Base-by-base conservation (phyloP, 2,113 vertebrate genomes). In the Lontra canadensis region DNA sequence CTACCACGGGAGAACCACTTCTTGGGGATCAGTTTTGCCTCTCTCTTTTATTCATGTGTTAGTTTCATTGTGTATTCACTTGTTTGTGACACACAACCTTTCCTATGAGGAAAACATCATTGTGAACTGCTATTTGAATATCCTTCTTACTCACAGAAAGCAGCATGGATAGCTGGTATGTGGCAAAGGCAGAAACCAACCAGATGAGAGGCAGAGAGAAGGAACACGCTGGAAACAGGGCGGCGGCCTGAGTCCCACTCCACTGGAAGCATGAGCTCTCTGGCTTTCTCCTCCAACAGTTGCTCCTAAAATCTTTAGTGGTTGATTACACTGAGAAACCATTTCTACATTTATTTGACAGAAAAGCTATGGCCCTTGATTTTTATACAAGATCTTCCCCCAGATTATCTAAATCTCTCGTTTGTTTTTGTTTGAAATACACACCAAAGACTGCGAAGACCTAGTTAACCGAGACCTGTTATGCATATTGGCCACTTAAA, bases 401-500 rank as follows among this genome's bases (percentile, higher is more conserved):
- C 11, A 93, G 73, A 34, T 92, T 69, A 81, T 92, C n/a, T 69
- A 73, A 74, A 65, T 78, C 21, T 90, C 31, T 83, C 15, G 31
- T 84, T 63, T 71, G 8, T 8, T 80, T 91, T 86, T 86, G 44
- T 13, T 86, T 85, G 49, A 89, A 93, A 92, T 84, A 81, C 52
- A 87, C 20, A 80, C 9, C 29, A 82, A 85, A 31, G n/a, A 36
- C 18, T 93, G 69, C 14, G 49, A 29, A 49, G 63, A 82, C 12
- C 34, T 44, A 65, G 21, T 91, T 83, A 90, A 73, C 15, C 26
- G 81, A 89, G 23, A 74, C 20, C 8, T 57, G 2, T 83, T 82
- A 49, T 14, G 25, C 29, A 65, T 55, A 11, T 36, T 31, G 20
- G 3, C 47, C 25, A 57, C 14, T 69, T 89, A 89, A 67, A 80